Conservation (phyloP, 1,140 invertebrate species). For the Drosophila pseudoobscura region DNA sequence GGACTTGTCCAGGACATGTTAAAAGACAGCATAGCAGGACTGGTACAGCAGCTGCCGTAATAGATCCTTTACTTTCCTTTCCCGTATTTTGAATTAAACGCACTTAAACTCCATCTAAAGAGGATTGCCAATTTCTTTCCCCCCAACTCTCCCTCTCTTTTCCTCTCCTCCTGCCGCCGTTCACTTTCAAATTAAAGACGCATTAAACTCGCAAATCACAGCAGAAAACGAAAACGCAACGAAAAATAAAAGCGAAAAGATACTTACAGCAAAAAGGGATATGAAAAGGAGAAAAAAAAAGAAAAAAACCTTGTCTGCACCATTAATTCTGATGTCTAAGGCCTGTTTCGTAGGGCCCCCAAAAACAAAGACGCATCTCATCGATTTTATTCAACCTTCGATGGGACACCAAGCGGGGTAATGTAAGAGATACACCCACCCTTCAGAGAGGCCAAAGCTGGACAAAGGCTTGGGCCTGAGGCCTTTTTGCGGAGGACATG, state of each 20-base stretch:
- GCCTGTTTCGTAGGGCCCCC: conserved; percentile 46
- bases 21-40: conserved; percentile 20
- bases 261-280: conserved; percentile 9
- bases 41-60: not conserved
- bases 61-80: conserved; percentile 16
- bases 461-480: conserved; percentile 32
- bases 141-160: not conserved
- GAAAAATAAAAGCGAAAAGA: conserved; percentile 18
- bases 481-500: conserved; percentile 55
- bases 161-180: conserved; percentile 37
- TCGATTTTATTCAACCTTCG: conserved; percentile 79
- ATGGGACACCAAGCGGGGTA: conserved; percentile 74
- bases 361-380: conserved; percentile 50
- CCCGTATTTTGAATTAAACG: conserved; percentile 40
- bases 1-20: conserved; percentile 26
- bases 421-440: conserved; percentile 22
- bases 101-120: not conserved
- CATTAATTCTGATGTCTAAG: conserved; percentile 80
- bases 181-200: conserved; percentile 74
- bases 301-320: conserved; percentile 61
- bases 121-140: not conserved
- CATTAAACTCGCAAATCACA: conserved; percentile 62
- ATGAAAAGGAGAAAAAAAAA: conserved; percentile 41
- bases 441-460: not conserved
- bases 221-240: conserved; percentile 15